These are phyloP conservation scores for Amphiprion clarkii DNA, from an alignment of 2,797 vertebrate species.

Conservation along the genomic window DNA sequence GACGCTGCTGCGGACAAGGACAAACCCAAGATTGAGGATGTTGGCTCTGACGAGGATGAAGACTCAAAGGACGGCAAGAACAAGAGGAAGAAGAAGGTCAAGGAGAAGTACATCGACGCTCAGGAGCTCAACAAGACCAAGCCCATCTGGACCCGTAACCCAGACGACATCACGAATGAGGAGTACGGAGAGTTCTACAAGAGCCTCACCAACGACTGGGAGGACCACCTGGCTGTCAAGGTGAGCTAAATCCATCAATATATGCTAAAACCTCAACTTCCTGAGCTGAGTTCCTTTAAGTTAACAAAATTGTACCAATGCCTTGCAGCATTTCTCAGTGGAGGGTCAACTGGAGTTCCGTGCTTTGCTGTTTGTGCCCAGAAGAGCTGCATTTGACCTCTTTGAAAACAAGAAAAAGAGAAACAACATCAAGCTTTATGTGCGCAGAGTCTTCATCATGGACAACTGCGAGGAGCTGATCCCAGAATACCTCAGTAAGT, in stretches of 20 bases:
- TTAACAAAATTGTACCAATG: not conserved
- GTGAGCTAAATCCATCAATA: conserved; percentile 65
- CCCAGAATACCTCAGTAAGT: conserved; percentile 97
- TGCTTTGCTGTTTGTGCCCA: conserved; percentile 91
- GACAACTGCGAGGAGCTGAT: conserved; percentile 98
- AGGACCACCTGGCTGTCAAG: conserved; percentile 95
- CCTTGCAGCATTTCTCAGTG: conserved; percentile 84
- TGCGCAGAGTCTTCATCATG: conserved; percentile 98
- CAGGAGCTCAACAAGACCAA: conserved; percentile 96
- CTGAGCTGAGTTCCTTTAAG: not conserved
- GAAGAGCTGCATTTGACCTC: conserved; percentile 92
- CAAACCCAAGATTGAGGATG: conserved; percentile 84
- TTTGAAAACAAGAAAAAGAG: conserved; percentile 95
- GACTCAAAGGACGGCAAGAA: conserved; percentile 92
- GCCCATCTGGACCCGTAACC: conserved; percentile 97
- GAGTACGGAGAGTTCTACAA: conserved; percentile 97
- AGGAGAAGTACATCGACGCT: conserved; percentile 86
- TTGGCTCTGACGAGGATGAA: conserved; percentile 89
- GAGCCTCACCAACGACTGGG: conserved; percentile 97
- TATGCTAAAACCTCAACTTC: too few relatives aligned
- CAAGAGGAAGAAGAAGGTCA: conserved; percentile 97
- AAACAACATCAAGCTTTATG: conserved; percentile 96
- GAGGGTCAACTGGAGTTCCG: conserved; percentile 95
- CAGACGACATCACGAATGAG: conserved; percentile 94
- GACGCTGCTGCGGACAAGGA: conserved; percentile 80